These are phyloP conservation scores for Cardiocondyla obscurior DNA, from an alignment of 1,140 invertebrate species.

Conservation along the genomic window DNA sequence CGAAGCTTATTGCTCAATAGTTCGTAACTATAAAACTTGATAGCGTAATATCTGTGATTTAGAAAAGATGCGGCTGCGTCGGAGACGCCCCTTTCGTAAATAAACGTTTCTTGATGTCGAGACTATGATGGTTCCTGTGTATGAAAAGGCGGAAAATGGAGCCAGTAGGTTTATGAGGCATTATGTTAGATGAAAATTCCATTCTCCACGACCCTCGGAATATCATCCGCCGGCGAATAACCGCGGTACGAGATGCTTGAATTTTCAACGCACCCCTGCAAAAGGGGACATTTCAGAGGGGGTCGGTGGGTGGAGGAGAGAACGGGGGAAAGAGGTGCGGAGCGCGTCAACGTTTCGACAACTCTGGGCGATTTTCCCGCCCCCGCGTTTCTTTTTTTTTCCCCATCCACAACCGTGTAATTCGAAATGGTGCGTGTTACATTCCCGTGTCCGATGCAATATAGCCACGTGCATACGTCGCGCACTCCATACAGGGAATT, in stretches of 20 bases:
- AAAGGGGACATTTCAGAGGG: background rate
- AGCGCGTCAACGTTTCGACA: slow-evolving; percentile 58
- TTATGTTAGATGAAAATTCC: slow-evolving; percentile 50
- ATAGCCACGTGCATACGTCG: slow-evolving; percentile 64
- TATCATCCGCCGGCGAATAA: slow-evolving; percentile 30
- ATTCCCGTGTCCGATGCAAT: slow-evolving; percentile 69
- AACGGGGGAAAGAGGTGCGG: background rate
- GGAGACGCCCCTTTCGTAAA: background rate
- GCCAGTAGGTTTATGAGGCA: slow-evolving; percentile 36
- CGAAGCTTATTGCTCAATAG: background rate
- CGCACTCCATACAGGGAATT: slow-evolving; percentile 68
- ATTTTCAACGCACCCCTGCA: slow-evolving; percentile 17
- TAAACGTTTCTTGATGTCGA: slow-evolving; percentile 15
- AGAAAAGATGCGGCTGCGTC: background rate
- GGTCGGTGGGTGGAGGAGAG: background rate
- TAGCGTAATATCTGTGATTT: background rate
- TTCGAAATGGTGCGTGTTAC: slow-evolving; percentile 66
- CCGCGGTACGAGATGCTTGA: slow-evolving; percentile 22
- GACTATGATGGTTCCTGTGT: slow-evolving; percentile 2
- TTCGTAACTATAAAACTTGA: background rate
- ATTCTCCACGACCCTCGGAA: slow-evolving; percentile 41
- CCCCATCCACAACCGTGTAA: slow-evolving; percentile 60
- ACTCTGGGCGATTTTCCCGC: slow-evolving; percentile 31
- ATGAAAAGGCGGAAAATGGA: slow-evolving; percentile 33
- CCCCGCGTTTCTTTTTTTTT: slow-evolving; percentile 58